Evolutionary conservation across 2,797 vertebrate species (phyloP), one percentile per base, ranked within the genome.

Genomic region (Enteromius fasciolatus): DNA sequence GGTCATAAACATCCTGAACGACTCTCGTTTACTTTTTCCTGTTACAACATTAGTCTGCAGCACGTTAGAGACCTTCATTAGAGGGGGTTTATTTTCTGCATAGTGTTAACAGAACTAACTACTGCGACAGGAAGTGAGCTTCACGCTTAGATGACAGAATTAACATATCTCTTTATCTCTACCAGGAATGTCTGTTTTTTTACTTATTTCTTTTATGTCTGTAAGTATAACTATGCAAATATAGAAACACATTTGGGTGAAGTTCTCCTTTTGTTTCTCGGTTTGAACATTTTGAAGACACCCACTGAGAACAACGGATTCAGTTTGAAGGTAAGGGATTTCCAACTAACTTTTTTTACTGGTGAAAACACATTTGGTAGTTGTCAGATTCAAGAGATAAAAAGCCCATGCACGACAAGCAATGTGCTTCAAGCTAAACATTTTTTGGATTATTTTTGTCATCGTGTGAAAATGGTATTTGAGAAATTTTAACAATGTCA

Each of bases 201-300:
- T 36, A 50, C 44, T 54, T 41, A 2, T 50, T 78, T 76, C 74
- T 81, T 78, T 64, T 81, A 79, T 76, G 75, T 84, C 75, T 76
- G 50, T 63, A 68, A 31, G 57, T 63, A 39, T 39, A 46, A 44
- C 5, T 48, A 87, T 82, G 86, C 80, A 86, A 69, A 82, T 81
- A 12, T 33, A 36, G 44, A 57, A 57, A 52, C n/a, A 10, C 67
- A 72, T 25, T 11, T 17, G 12, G 39, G 12, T 61, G 25, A 59
- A 31, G 72, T 84, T 86, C 84, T 82, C 39, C 50, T 84, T 80
- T 87, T 85, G 69, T 82, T 81, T 81, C 48, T 80, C 28, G 12
- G 20, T 68, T 54, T 67, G 70, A 44, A 57, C 0, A 0, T 20
- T 33, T n/a, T 52, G 7, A 39, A 54, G 80, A 17, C 17, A 1